Evolutionary conservation across 2,113 vertebrate genomes (phyloP).

Genomic region (Pipra filicauda): DNA sequence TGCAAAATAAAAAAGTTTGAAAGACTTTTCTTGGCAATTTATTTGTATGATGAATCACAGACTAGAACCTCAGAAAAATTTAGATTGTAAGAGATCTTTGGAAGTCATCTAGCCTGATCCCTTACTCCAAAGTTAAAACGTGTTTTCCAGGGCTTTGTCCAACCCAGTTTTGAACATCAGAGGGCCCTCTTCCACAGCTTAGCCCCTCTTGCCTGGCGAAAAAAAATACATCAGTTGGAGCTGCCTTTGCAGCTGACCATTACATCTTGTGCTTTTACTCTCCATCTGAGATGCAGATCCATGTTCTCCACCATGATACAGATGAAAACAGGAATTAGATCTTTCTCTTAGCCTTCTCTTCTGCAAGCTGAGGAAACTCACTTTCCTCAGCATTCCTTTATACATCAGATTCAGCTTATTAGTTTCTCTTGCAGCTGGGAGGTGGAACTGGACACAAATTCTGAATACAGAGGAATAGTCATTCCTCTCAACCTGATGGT

Average conservation of each 20-base stretch:
- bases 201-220: not conserved
- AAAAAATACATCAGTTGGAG: not conserved
- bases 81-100: not conserved
- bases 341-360: not conserved
- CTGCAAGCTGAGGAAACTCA: not conserved
- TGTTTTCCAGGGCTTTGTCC: not conserved
- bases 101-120: not conserved
- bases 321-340: not conserved
- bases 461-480: not conserved
- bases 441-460: not conserved
- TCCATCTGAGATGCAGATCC: not conserved
- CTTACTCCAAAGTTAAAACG: not conserved
- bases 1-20: not conserved
- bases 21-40: not conserved
- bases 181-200: not conserved
- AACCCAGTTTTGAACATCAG: not conserved
- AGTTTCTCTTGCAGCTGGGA: not conserved
- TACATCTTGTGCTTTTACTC: not conserved
- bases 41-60: not conserved
- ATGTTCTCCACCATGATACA: not conserved
- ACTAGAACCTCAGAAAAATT: not conserved
- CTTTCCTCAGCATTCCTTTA: not conserved
- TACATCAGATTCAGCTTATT: not conserved
- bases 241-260: not conserved
- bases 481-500: not conserved